Conservation (phyloP, 2,113 vertebrate genomes). For the Tragelaphus buxtoni region DNA sequence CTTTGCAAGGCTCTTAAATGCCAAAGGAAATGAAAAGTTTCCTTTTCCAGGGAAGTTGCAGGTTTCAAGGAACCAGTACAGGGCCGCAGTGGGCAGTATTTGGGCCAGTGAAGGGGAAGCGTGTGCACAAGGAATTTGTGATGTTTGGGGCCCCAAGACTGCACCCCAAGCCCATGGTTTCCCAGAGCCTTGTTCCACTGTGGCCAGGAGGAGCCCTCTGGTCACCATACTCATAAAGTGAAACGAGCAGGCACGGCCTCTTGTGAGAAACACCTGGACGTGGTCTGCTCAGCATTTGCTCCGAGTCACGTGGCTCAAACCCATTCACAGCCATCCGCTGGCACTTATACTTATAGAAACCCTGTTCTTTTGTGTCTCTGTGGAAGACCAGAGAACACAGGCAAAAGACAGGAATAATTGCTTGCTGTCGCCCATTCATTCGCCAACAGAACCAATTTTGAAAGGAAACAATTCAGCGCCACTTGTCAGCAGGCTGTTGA, state of each 20-base stretch:
- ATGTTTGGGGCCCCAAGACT: neutral
- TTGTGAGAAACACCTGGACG: neutral
- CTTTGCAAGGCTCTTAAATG: neutral
- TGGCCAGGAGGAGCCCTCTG: neutral
- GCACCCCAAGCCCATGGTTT: neutral
- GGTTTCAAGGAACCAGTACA: neutral
- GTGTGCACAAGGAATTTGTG: fast-evolving
- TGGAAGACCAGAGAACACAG: neutral
- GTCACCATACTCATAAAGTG: neutral
- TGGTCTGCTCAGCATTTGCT: neutral
- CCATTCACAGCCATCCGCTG: neutral
- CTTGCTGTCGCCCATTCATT: slow-evolving; percentile 25
- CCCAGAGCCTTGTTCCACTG: neutral
- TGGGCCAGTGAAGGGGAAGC: fast-evolving
- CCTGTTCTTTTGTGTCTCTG: slow-evolving; percentile 32
- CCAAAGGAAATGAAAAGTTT: neutral
- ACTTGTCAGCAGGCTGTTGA: neutral
- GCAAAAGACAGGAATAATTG: slow-evolving; percentile 17
- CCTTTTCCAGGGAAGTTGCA: neutral
- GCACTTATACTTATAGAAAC: neutral
- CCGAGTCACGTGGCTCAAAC: fast-evolving
- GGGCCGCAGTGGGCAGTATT: fast-evolving
- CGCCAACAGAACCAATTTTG: neutral
- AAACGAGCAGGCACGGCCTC: neutral
- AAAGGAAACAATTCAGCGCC: slow-evolving; percentile 30